These are phyloP conservation scores for Cynodonichthys magdalenae DNA, from an alignment of 2,797 vertebrate species.

Conservation along the genomic window DNA sequence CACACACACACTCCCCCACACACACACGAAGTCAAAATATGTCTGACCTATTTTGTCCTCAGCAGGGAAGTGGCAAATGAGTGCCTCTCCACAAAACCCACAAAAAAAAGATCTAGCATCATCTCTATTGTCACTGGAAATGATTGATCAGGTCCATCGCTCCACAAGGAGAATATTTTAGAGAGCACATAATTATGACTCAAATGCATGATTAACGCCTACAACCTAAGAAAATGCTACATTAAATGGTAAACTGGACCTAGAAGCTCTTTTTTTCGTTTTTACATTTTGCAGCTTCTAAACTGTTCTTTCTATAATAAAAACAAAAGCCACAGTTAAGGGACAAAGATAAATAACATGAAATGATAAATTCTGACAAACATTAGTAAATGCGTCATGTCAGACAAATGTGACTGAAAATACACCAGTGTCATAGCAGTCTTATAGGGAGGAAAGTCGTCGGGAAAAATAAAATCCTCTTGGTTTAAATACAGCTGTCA, in stretches of 20 bases:
- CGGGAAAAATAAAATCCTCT: slow-evolving; percentile 18
- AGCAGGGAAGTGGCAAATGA: slow-evolving; percentile 53
- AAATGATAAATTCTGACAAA: not conserved
- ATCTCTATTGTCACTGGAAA: slow-evolving; percentile 65
- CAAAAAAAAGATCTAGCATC: slow-evolving; percentile 47
- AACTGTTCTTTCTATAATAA: no score
- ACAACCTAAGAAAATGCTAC: not conserved
- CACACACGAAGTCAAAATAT: slow-evolving; percentile 25
- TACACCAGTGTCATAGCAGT: not conserved
- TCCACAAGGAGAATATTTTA: slow-evolving; percentile 1
- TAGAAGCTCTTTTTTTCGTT: not conserved
- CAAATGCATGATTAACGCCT: slow-evolving; percentile 3
- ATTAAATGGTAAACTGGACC: not conserved
- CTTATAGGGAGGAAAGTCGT: not conserved
- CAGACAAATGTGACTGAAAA: slow-evolving; percentile 28
- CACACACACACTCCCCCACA: no score
- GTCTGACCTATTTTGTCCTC: slow-evolving; percentile 60
- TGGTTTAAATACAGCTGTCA: slow-evolving; percentile 60
- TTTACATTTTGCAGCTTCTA: no score
- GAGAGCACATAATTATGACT: not conserved
- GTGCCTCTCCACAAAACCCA: slow-evolving; percentile 23
- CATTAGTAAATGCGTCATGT: no score
- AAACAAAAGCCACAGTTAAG: not conserved
- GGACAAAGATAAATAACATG: not conserved
- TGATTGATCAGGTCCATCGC: slow-evolving; percentile 18